Percentiles rank a stretch among this genome's conserved stretches.
Conservation (phyloP, 37 sponge, comb jelly and placozoan species). For the Dysidea cf. avara region DNA sequence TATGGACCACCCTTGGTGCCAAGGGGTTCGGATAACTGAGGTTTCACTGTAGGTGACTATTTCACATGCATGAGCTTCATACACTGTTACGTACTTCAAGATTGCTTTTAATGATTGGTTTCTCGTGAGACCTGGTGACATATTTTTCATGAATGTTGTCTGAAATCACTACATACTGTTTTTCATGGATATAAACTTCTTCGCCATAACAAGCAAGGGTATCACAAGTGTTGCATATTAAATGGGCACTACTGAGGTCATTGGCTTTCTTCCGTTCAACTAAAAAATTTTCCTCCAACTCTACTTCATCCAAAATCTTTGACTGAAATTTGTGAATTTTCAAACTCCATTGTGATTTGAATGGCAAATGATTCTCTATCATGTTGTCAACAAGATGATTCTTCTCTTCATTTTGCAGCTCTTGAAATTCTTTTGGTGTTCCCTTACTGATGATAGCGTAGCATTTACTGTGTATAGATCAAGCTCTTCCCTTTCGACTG, state of each 20-base stretch:
- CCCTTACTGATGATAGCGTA: constrained; percentile 6
- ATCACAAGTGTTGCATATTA: constrained; percentile 4
- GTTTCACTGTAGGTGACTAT: too few species aligned
- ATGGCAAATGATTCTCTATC: constrained; percentile 8
- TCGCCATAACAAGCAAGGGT: constrained; percentile 13
- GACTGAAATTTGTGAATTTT: neutral
- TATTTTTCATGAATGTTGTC: neutral
- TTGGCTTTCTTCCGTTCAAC: neutral
- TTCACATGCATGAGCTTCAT: too few species aligned
- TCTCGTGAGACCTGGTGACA: neutral
- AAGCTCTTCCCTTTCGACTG: constrained; percentile 16
- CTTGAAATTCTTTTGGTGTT: constrained; percentile 13
- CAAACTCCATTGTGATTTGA: neutral
- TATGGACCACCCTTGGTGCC: too few species aligned
- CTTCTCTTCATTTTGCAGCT: constrained; percentile 4
- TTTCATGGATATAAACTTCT: constrained; percentile 4
- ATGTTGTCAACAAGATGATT: constrained; percentile 15
- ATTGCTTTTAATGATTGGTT: too few species aligned
- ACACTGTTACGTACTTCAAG: too few species aligned
- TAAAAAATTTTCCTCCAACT: neutral
- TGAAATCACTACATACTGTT: constrained; percentile 2
- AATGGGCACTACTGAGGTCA: neutral
- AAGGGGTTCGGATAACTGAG: too few species aligned
- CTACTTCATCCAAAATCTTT: neutral
- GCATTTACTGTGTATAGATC: constrained; percentile 15